Conservation (phyloP, 2,113 vertebrate genomes). For the Podocnemis expansa region DNA sequence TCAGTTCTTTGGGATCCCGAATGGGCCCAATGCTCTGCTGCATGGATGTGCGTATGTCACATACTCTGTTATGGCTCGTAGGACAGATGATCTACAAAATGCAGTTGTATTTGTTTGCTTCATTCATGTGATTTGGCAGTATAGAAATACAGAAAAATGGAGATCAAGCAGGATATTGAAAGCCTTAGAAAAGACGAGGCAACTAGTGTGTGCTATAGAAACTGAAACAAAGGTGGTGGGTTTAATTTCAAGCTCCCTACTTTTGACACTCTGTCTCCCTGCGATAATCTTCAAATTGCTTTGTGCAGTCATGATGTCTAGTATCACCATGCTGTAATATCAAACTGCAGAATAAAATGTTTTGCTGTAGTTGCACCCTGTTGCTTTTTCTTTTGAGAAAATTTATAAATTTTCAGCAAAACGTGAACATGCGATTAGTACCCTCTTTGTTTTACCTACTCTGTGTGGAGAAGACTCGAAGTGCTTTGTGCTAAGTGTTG, state of each 20-base stretch:
- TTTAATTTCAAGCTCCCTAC: neutral
- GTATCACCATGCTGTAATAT: rapidly evolving
- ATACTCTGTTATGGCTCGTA: neutral
- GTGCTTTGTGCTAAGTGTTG: slow-evolving; percentile 12
- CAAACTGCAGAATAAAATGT: neutral
- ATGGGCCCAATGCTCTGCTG: neutral
- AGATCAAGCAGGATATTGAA: neutral
- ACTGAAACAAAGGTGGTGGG: neutral
- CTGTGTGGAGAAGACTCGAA: neutral
- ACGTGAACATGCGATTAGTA: neutral
- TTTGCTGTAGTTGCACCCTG: neutral
- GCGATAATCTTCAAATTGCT: neutral
- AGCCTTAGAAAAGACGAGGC: neutral
- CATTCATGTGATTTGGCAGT: neutral
- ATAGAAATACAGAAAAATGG: neutral
- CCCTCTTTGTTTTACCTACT: neutral
- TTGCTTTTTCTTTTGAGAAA: neutral
- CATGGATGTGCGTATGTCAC: neutral
- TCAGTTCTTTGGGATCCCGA: neutral
- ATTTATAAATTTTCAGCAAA: neutral
- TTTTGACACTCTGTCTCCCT: neutral
- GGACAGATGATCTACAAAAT: neutral
- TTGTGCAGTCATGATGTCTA: neutral
- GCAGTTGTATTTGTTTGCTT: neutral
- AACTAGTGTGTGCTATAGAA: neutral